These are phyloP conservation scores for Chironomus tentans DNA, from an alignment of 2,888 invertebrate species.

Conservation along the genomic window DNA sequence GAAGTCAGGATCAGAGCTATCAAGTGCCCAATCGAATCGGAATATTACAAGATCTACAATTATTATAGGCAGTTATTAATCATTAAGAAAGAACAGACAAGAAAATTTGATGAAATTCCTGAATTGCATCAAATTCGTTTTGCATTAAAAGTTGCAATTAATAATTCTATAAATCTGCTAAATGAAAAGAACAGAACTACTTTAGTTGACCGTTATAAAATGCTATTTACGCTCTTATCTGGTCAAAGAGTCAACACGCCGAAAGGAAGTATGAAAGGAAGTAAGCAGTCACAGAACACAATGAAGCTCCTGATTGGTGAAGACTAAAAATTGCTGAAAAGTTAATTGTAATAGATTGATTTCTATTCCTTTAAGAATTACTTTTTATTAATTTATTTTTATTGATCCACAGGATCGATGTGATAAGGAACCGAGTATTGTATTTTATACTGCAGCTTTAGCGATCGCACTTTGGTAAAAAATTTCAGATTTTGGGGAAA, in stretches of 20 bases:
- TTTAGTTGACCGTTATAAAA: constrained; percentile 36
- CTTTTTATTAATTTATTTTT: background rate
- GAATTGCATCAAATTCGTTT: background rate
- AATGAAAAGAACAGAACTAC: constrained; percentile 6
- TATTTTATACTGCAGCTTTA: constrained; percentile 75
- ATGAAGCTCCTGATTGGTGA: constrained; percentile 60
- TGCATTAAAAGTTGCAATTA: constrained; percentile 12
- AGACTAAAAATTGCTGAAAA: constrained; percentile 60
- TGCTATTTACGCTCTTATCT: constrained; percentile 57
- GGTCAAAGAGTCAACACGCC: constrained; percentile 59
- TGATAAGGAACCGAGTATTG: constrained; percentile 61
- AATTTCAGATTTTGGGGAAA: constrained; percentile 68
- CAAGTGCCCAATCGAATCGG: background rate
- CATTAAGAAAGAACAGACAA: background rate
- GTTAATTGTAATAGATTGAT: constrained; percentile 50
- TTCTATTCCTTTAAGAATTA: too few relatives aligned
- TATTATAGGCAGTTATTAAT: background rate
- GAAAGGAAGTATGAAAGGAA: constrained; percentile 51
- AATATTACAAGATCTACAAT: background rate
- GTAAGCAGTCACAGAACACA: constrained; percentile 59
- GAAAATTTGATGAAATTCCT: background rate
- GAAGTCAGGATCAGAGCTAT: background rate
- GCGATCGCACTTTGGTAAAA: constrained; percentile 71
- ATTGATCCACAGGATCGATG: background rate
- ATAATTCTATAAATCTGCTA: background rate